Evolutionary conservation across 2,888 invertebrate genomes (phyloP).

Genomic region (Trachelus iudaicus): DNA sequence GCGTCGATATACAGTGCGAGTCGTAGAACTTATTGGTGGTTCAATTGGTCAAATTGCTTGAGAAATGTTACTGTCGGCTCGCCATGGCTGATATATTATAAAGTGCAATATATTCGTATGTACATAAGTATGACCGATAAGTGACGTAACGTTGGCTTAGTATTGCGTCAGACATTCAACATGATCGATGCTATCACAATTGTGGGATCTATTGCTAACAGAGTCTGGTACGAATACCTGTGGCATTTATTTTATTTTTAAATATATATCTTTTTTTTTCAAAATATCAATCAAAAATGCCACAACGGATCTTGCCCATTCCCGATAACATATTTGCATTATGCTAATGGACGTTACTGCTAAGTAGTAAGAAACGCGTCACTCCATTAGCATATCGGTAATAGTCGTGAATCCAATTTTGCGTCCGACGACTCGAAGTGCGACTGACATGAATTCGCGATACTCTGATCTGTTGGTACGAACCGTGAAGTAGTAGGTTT

Average conservation of each 20-base stretch:
- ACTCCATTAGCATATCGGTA: conserved; percentile 12
- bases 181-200: background rate
- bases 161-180: background rate
- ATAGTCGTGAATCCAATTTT: background rate
- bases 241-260: too few relatives aligned
- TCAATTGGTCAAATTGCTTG: background rate
- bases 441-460: background rate
- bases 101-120: background rate
- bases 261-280: background rate
- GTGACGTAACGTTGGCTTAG: background rate
- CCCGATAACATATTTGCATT: conserved; percentile 12
- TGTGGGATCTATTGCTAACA: background rate
- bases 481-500: background rate
- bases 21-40: background rate
- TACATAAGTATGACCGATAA: background rate
- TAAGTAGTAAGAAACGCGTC: conserved; percentile 18
- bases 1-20: background rate
- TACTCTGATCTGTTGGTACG: background rate
- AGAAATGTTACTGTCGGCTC: background rate
- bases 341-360: conserved; percentile 15
- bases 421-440: background rate
- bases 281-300: background rate
- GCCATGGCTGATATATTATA: background rate
- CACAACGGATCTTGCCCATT: background rate
- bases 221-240: background rate